These are phyloP conservation scores for Lepidocyrtinus sp. DNA, from an alignment of 2,888 invertebrate species.

Conservation along the genomic window DNA sequence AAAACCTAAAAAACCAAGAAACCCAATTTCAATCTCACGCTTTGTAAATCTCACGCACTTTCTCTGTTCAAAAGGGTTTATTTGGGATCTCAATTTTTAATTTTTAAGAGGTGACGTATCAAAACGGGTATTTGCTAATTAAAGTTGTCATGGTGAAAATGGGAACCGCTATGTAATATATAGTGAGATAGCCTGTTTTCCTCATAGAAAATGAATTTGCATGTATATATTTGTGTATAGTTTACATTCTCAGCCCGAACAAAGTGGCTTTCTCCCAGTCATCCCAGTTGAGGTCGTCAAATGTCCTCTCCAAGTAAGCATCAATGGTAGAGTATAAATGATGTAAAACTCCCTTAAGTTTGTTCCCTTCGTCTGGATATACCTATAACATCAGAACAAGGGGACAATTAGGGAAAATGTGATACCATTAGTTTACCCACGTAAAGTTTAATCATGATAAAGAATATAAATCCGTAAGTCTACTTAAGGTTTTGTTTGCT, in stretches of 20 bases:
- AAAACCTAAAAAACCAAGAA: background rate
- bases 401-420: background rate
- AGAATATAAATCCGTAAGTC: background rate
- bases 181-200: background rate
- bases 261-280: constrained; percentile 79
- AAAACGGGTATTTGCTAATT: background rate
- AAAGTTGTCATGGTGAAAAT: background rate
- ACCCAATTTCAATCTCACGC: too few species aligned
- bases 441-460: background rate
- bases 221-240: background rate
- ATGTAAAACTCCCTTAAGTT: constrained; percentile 80
- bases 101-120: background rate
- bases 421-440: background rate
- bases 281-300: constrained; percentile 81
- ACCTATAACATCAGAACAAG: constrained; percentile 76
- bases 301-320: constrained; percentile 88
- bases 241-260: constrained; percentile 68
- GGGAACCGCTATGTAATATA: background rate
- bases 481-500: background rate
- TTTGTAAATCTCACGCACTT: background rate
- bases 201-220: background rate
- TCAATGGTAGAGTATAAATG: constrained; percentile 90
- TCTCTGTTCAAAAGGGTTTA: background rate
- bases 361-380: constrained; percentile 89
- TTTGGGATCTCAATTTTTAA: background rate